Percentiles rank a stretch among this genome's conserved stretches.
Conservation (phyloP, 2,888 invertebrate genomes). For the Arge pagana region DNA sequence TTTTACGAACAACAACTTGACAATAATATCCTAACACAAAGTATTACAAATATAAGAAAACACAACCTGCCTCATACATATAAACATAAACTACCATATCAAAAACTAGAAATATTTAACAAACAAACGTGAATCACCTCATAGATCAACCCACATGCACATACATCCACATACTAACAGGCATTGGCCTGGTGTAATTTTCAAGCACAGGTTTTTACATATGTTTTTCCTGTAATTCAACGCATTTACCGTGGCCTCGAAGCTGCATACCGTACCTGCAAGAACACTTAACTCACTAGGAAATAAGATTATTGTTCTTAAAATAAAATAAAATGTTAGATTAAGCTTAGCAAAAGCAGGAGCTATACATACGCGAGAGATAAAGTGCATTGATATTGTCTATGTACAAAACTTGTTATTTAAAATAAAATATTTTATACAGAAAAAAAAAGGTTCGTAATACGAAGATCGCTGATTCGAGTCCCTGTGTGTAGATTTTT, state of each 20-base stretch:
- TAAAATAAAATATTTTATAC: no score
- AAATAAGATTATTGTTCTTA: not conserved
- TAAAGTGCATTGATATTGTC: no score
- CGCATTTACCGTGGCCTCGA: not conserved
- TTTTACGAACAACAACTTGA: conserved; percentile 18
- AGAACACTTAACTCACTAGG: not conserved
- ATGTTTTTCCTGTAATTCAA: not conserved
- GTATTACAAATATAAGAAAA: conserved; percentile 20
- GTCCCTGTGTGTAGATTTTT: no score
- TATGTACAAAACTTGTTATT: no score
- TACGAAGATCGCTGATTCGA: no score
- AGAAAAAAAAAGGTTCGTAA: no score
- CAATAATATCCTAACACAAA: conserved; percentile 4
- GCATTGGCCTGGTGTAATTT: not conserved
- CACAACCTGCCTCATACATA: conserved; percentile 16
- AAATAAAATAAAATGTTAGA: not conserved
- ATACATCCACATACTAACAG: not conserved
- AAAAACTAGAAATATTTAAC: conserved; percentile 24
- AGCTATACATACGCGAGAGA: no score
- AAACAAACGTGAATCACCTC: conserved; percentile 16
- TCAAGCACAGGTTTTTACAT: not conserved
- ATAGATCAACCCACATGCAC: not conserved
- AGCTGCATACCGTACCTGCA: no score
- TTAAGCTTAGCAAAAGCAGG: no score
- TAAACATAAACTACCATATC: conserved; percentile 31